Evolutionary conservation across 1,140 invertebrate genomes (phyloP), one percentile per base, ranked within the genome.

Genomic region (Holotrichia oblita): DNA sequence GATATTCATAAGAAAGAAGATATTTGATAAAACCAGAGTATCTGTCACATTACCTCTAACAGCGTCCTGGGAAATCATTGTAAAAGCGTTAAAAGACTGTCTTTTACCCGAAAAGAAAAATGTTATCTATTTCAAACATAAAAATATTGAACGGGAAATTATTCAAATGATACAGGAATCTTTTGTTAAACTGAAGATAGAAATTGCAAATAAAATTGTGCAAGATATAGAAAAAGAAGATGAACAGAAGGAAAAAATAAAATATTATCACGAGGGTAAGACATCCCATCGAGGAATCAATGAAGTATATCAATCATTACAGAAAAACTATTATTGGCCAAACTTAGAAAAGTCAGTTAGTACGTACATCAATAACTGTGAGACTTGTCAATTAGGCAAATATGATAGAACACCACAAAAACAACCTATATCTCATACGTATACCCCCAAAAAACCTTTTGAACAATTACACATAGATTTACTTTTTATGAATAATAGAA

Each of bases 381-480:
- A 73, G 24, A 73, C 22, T 17, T 74, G 41, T 40, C 73, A 74
- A 41, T n/a, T 74, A 40, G 41, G 14, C 9, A 74, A 74, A 40
- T 74, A 74, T 20, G 34, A 74, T 20, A 74, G 73, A 24, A 40
- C 27, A 76, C 75, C 41, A 9, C 17, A 76, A 48, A 76, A 74
- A 41, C 73, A 48, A 59, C 10, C 0, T 12, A 24, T 48, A 76
- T 42, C 41, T 2, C 12, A 59, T 8, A 44, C 75, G 8, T 59
- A 76, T 22, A 48, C 41, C 0, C 75, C 17, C 9, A 48, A n/a
- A 27, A 76, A 20, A 42, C 74, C 74, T 0, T 55, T 76, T 48
- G 17, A 76, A 76, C 48, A 76, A 14, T 40, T 76, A 2, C 75
- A 76, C 14, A 55, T 76, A 59, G 75, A 76, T 34, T 22, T 59